phyloP scores from a whole-genome alignment of 2,113 vertebrate species.

The Salvator merianae region DNA sequence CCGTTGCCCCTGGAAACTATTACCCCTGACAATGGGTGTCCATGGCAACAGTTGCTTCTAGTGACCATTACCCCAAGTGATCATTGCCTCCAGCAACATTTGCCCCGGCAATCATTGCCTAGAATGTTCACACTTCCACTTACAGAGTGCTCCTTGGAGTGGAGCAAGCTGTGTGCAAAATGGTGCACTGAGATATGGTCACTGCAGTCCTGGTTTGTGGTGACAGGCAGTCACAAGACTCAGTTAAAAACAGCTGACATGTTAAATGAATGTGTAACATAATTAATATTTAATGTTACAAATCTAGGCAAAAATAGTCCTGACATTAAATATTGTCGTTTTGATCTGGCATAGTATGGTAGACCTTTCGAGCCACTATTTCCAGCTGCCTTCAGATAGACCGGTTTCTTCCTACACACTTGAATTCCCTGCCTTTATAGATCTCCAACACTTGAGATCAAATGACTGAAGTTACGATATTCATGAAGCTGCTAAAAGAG shows the following conservation, averaged over 20 bases:
- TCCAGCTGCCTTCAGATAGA: slow-evolving; percentile 12
- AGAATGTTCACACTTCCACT: no score
- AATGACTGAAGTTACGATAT: slow-evolving; percentile 2
- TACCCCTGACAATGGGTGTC: no score
- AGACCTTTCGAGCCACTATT: not conserved
- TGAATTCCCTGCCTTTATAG: slow-evolving; percentile 2
- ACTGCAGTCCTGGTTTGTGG: no score
- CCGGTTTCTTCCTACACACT: not conserved
- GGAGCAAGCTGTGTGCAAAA: no score
- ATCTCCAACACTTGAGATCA: not conserved
- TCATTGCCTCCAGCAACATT: no score
- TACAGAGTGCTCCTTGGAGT: no score
- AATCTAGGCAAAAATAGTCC: not conserved
- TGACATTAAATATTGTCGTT: not conserved
- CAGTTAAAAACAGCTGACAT: not conserved
- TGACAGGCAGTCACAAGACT: no score
- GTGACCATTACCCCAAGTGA: no score
- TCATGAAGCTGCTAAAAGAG: slow-evolving; percentile 30
- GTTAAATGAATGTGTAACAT: not conserved
- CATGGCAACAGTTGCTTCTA: no score
- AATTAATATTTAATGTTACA: not conserved
- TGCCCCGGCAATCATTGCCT: no score
- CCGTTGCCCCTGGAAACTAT: no score
- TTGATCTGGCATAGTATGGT: not conserved
- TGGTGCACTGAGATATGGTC: no score